Evolutionary conservation across 2,888 invertebrate genomes (phyloP).

Genomic region (Hermaeophaga mercurialis): DNA sequence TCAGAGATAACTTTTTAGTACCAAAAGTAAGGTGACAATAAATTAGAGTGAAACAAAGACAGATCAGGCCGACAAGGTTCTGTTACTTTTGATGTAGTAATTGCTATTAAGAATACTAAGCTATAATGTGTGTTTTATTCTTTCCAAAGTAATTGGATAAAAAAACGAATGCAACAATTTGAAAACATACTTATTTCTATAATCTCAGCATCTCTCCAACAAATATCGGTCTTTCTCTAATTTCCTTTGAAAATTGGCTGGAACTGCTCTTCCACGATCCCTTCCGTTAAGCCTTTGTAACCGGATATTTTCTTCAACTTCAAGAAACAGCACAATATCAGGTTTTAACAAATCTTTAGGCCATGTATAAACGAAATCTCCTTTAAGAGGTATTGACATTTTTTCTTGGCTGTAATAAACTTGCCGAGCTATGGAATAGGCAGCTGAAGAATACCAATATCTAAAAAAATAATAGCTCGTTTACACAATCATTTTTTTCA

Average conservation of each 20-base stretch:
- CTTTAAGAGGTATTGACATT: slow-evolving; percentile 45
- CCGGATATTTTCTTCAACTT: slow-evolving; percentile 54
- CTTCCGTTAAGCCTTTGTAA: slow-evolving; percentile 44
- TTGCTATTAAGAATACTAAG: too few relatives aligned
- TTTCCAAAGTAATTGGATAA: too few relatives aligned
- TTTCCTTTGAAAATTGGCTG: background rate
- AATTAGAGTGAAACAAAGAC: too few relatives aligned
- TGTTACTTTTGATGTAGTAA: too few relatives aligned
- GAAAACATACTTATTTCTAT: slow-evolving; percentile 52
- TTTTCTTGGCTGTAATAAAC: slow-evolving; percentile 42
- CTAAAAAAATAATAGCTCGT: too few relatives aligned
- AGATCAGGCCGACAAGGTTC: too few relatives aligned
- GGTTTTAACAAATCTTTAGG: slow-evolving; percentile 58
- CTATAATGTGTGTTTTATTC: too few relatives aligned
- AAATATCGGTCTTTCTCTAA: slow-evolving; percentile 41
- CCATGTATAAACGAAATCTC: slow-evolving; percentile 54
- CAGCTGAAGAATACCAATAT: slow-evolving; percentile 59
- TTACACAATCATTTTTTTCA: too few relatives aligned
- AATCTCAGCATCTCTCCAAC: slow-evolving; percentile 43
- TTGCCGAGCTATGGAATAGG: slow-evolving; percentile 55
- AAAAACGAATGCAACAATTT: too few relatives aligned
- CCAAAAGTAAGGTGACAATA: too few relatives aligned
- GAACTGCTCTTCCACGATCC: too few relatives aligned
- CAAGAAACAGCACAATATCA: slow-evolving; percentile 54
- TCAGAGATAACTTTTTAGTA: too few relatives aligned